Evolutionary conservation across 2,797 vertebrate genomes (phyloP), one percentile per base, ranked within the genome.

Genomic region (Catharus ustulatus): DNA sequence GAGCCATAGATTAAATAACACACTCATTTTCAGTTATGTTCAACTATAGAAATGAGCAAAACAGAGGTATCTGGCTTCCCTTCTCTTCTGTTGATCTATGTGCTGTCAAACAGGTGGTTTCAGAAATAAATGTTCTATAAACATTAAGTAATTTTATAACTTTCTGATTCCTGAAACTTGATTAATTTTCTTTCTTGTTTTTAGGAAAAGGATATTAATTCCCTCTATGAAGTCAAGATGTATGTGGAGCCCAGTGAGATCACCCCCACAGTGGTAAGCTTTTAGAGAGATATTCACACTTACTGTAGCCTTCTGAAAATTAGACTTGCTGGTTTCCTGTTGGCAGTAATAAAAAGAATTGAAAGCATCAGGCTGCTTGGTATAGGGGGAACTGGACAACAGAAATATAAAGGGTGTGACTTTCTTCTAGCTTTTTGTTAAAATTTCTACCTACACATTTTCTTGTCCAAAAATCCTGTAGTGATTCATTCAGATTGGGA

Each of bases 211-310:
- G 98, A 98, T 91, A 98, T 98, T 51, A 98, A 98, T 84, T 98
- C 98, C 14, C 97, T 99, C 66, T 99, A 99, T 63, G 98, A 98
- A 3, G 96, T 98, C 90, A 99, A 98, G 96, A 98, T 98, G 58
- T 99, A 99, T 4, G 99, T 99, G 97, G 98, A 99, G 38, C 99
- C 99, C 55, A 99, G 98, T 64, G 99, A 99, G 97, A 99, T 99
- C 54, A 98, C 98, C n/a, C 98, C 98, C 14, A 96, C 98, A 34
- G 97, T 98, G 98, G 99, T 99, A 98, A 6, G 97, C 48, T 26
- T 43, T 23, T 42, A 84, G 40, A 92, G 15, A 73, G 18, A 85
- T 36, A 40, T 6, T 90, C 74, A 75, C 17, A 40, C 18, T 62
- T 89, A 52, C 17, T 72, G 10, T 61, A 91, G 32, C 29, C 54